Evolutionary conservation across 2,888 invertebrate species (phyloP), one percentile per base, ranked within the genome.

Genomic region (Stenichneumon culpator): DNA sequence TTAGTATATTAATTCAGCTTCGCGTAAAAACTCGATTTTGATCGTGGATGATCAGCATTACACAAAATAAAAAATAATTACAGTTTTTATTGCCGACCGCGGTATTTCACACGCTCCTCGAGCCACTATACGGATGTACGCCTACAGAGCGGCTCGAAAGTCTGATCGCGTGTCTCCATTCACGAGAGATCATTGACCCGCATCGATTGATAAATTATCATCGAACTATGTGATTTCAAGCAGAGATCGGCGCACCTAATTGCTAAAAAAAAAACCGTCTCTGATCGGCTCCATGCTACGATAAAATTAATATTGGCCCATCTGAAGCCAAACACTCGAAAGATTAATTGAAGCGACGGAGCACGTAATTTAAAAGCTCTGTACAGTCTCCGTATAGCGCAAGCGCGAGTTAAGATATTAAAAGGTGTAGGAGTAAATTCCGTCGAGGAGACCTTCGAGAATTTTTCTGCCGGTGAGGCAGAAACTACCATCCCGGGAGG

Each of bases 401-500:
- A 32, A 1, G 14, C 28, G 28, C 25, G 60, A 28, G 14, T 54
- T 60, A 25, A 63, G 25, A 32, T 63, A 32, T 63, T 22, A 60
- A 50, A 73, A 67, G 11, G 25, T 57, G 22, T 22, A 28, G 25
- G 25, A 60, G 28, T n/a, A 28, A 16, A 47, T 44, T 63, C 11
- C 36, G 44, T 50, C 19, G 25, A 60, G 50, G 19, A 32, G 39
- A 39, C 19, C 36, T 69, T 57, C 52, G 63, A 63, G 47, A 63
- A 63, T 82, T 75, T 80, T 75, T 54, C 70, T n/a, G 25, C 16
- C 28, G 57, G 11, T 54, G 19, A 57, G 19, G 50, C 16, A 19
- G 28, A 63, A 63, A 28, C 16, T 7, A 14, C 28, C 28, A 5
- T 28, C 22, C 25, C 60, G 11, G 25, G 28, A 28, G 60, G 28